phyloP scores from a whole-genome alignment of 1,140 invertebrate genomes.

The Sycobia sp. region DNA sequence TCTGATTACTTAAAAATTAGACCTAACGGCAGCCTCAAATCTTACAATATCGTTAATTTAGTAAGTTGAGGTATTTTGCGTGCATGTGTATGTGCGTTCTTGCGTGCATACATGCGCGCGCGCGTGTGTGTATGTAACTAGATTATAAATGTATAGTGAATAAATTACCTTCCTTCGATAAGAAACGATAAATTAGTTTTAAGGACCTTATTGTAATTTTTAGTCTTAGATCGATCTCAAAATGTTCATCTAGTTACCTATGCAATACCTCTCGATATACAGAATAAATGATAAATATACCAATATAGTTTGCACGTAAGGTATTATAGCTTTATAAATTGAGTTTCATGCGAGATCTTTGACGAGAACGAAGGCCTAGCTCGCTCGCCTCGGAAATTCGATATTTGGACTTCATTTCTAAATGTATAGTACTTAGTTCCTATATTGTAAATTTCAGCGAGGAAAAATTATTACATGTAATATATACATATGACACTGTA shows the following conservation, averaged over 20 bases:
- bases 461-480: slow-evolving; percentile 6
- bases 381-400: no score
- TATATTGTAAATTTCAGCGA: background rate
- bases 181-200: slow-evolving; percentile 14
- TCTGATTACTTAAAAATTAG: slow-evolving; percentile 2
- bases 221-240: background rate
- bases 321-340: slow-evolving; percentile 1
- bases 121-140: slow-evolving; percentile 1
- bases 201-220: slow-evolving; percentile 4
- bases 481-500: background rate
- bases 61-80: background rate
- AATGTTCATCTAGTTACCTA: background rate
- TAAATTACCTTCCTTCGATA: slow-evolving; percentile 10
- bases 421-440: slow-evolving; percentile 5
- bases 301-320: no score
- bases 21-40: slow-evolving; percentile 18
- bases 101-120: no score
- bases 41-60: slow-evolving; percentile 9
- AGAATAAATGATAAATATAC: no score
- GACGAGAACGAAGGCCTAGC: no score
- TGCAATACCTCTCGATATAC: no score
- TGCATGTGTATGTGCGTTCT: no score
- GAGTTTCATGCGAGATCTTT: background rate
- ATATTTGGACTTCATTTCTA: no score
- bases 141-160: slow-evolving; percentile 1